Evolutionary conservation across 2,888 invertebrate species (phyloP).

Genomic region (Scrobipalpa costella): DNA sequence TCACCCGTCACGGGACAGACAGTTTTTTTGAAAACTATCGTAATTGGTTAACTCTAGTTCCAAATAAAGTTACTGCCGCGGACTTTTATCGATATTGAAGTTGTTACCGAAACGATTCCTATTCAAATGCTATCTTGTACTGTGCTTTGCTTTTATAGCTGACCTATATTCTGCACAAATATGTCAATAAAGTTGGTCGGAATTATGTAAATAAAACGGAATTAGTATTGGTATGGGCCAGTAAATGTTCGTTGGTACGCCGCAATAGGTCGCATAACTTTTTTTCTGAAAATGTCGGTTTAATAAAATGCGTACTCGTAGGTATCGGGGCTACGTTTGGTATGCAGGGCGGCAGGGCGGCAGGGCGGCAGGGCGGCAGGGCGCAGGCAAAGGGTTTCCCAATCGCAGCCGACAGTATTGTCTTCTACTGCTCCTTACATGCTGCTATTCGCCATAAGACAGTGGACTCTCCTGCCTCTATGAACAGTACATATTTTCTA

Average conservation of each 20-base stretch:
- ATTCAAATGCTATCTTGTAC: slow-evolving; percentile 13
- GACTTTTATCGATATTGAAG: slow-evolving; percentile 8
- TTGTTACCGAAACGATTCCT: slow-evolving; percentile 16
- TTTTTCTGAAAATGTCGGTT: slow-evolving; percentile 11
- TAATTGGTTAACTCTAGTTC: slow-evolving; percentile 27
- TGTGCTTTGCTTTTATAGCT: slow-evolving; percentile 20
- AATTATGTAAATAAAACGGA: slow-evolving; percentile 30
- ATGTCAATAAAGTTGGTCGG: slow-evolving; percentile 22
- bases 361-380: slow-evolving; percentile 4
- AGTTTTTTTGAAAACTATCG: slow-evolving; percentile 36
- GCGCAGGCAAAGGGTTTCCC: slow-evolving; percentile 14
- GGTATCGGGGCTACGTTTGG: slow-evolving; percentile 9
- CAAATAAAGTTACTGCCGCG: slow-evolving; percentile 1
- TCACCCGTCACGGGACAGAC: slow-evolving; percentile 44
- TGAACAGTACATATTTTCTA: too few species aligned
- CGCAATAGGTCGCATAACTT: slow-evolving; percentile 26
- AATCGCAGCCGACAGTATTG: slow-evolving; percentile 1
- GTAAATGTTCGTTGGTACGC: slow-evolving; percentile 11
- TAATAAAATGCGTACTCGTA: slow-evolving; percentile 9
- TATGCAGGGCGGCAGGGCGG: slow-evolving; percentile 11
- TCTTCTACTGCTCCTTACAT: not conserved
- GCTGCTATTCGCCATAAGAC: not conserved
- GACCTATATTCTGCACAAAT: slow-evolving; percentile 13
- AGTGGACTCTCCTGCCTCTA: too few species aligned
- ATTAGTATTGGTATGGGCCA: slow-evolving; percentile 24